Evolutionary conservation across 1,140 invertebrate genomes (phyloP).

Genomic region (Ladona fulva): DNA sequence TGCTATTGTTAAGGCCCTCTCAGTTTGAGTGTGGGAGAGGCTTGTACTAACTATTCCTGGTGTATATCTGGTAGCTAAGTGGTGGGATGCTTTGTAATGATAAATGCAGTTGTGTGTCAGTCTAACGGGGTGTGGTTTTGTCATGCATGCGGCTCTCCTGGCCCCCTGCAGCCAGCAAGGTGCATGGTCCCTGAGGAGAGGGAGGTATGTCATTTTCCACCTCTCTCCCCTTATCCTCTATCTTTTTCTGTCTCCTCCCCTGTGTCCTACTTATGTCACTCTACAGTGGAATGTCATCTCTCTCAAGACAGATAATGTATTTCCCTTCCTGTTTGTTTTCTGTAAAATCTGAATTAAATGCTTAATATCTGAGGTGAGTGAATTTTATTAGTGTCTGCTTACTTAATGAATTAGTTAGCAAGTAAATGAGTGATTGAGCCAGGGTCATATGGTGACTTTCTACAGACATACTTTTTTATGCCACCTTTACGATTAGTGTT

Average conservation of each 20-base stretch:
- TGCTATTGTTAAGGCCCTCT: too few species aligned
- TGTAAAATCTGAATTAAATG: neutral
- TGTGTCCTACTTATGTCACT: neutral
- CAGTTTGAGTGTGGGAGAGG: too few species aligned
- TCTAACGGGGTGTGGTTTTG: conserved; percentile 32
- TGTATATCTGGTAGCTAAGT: too few species aligned
- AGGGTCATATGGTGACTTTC: too few species aligned
- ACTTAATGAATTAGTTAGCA: neutral
- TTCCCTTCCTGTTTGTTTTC: neutral
- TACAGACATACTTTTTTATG: too few species aligned
- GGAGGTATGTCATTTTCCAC: conserved; percentile 33
- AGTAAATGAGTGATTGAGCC: too few species aligned
- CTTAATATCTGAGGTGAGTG: neutral
- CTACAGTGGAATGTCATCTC: too few species aligned
- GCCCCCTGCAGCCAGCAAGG: conserved; percentile 39
- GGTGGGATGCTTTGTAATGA: too few species aligned
- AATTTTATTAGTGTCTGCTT: neutral
- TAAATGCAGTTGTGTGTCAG: neutral
- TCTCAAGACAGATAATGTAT: too few species aligned
- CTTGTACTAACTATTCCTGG: neutral
- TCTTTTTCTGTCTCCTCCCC: neutral
- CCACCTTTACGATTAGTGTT: too few species aligned
- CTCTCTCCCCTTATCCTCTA: conserved; percentile 12
- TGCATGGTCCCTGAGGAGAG: conserved; percentile 33
- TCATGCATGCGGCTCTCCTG: conserved; percentile 50